phyloP scores from a whole-genome alignment of 2,888 invertebrate species.

The Sphaerophoria rueppellii region DNA sequence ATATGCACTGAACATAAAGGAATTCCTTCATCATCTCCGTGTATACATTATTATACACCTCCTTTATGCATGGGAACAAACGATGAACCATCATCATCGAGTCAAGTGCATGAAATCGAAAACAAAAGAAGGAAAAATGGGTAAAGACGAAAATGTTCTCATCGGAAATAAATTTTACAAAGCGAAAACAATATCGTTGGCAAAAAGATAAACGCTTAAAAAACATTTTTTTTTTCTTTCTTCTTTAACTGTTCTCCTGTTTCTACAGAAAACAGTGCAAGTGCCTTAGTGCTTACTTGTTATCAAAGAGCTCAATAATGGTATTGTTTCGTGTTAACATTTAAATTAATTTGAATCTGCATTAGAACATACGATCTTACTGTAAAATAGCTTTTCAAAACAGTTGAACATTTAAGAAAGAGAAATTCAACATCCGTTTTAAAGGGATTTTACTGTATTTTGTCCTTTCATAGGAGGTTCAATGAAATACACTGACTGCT shows the following conservation, averaged over 20 bases:
- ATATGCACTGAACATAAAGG: conserved; percentile 19
- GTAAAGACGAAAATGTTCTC: conserved; percentile 59
- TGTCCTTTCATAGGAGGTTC: conserved; percentile 18
- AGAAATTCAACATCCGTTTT: background rate
- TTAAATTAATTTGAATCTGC: no score
- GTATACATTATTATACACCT: conserved; percentile 39
- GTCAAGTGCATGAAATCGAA: conserved; percentile 71
- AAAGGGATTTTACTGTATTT: background rate
- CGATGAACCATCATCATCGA: conserved; percentile 36
- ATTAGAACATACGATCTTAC: no score
- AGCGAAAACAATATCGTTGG: conserved; percentile 17
- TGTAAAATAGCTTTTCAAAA: no score
- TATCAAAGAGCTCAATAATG: background rate
- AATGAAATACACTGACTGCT: conserved; percentile 20
- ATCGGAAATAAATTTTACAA: conserved; percentile 64
- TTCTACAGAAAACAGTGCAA: conserved; percentile 24
- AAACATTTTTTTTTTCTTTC: conserved; percentile 64
- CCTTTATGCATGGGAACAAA: conserved; percentile 66
- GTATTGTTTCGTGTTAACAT: no score
- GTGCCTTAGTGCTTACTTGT: background rate
- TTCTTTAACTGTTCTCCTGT: conserved; percentile 57
- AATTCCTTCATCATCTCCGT: conserved; percentile 51
- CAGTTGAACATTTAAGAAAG: no score
- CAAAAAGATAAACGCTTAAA: conserved; percentile 57
- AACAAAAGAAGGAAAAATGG: conserved; percentile 59